Percentiles rank a stretch among this genome's conserved stretches.
These are phyloP conservation scores for Mustelus asterias DNA, from an alignment of 2,113 vertebrate species.

Conservation along the genomic window DNA sequence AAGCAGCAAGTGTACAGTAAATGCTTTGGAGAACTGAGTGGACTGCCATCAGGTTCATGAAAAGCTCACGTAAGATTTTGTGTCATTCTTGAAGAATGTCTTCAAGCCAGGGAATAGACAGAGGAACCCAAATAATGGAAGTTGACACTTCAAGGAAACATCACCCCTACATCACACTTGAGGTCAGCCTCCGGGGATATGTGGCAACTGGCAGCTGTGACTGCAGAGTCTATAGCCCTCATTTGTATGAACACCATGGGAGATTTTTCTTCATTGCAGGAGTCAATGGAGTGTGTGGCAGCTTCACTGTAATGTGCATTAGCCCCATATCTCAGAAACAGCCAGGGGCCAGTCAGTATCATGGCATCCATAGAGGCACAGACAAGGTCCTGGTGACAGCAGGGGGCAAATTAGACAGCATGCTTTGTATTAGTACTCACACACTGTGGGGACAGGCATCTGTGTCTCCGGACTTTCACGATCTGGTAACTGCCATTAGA, in stretches of 20 bases:
- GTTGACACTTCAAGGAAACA: background rate
- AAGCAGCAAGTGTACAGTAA: too few species aligned
- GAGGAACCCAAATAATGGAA: background rate
- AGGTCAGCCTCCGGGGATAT: background rate
- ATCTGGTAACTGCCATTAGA: background rate
- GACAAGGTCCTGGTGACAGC: background rate
- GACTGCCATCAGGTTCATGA: background rate
- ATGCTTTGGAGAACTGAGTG: background rate
- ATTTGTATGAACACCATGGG: background rate
- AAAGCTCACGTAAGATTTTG: background rate
- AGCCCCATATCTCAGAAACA: background rate
- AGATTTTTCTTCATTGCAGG: constrained; percentile 11
- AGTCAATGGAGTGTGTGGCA: background rate
- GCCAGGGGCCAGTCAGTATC: background rate
- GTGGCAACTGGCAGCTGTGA: background rate
- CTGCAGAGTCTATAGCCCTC: background rate
- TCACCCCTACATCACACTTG: background rate
- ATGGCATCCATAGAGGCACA: background rate
- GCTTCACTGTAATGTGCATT: background rate
- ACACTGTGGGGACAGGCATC: background rate
- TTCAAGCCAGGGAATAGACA: background rate
- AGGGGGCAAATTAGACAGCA: background rate
- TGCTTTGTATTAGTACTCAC: background rate
- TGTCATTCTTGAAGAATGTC: background rate
- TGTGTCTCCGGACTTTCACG: background rate